A percentile compares a stretch with the other conserved stretches of the same genome.
Evolutionary conservation across 1,140 invertebrate species (phyloP).

Genomic region (Notospermus geniculatus): DNA sequence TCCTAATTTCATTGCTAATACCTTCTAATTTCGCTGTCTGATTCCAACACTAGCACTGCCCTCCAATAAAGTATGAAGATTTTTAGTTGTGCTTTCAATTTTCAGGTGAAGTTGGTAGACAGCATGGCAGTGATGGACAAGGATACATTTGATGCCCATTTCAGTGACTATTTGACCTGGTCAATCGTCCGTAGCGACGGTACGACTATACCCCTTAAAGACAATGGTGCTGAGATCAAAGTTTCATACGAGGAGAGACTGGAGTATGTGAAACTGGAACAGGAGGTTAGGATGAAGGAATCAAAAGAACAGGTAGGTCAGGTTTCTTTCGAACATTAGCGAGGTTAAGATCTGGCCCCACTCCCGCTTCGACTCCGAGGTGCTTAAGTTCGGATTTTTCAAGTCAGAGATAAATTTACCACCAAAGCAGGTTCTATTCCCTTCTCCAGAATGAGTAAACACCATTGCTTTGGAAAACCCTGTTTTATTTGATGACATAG

Average conservation of each 20-base stretch:
- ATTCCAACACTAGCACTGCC: no score
- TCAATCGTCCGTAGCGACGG: slow-evolving; percentile 49
- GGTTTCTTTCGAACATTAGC: not conserved
- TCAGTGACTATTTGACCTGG: slow-evolving; percentile 40
- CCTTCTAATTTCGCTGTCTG: no score
- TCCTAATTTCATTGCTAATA: no score
- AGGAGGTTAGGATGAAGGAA: slow-evolving; percentile 46
- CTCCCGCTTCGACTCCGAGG: no score
- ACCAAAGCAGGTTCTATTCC: no score
- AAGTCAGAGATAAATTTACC: no score
- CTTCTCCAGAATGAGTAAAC: no score
- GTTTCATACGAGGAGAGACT: slow-evolving; percentile 44
- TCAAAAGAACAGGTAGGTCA: slow-evolving; percentile 44
- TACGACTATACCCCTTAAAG: slow-evolving; percentile 30
- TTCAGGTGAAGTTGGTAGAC: slow-evolving; percentile 47
- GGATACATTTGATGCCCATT: slow-evolving; percentile 34
- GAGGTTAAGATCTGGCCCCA: no score
- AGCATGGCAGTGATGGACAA: slow-evolving; percentile 43
- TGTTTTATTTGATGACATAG: no score
- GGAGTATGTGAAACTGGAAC: slow-evolving; percentile 44
- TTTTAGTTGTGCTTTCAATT: not conserved
- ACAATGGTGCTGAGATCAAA: slow-evolving; percentile 38
- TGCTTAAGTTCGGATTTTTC: no score
- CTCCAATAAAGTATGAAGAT: no score
- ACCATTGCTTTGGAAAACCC: no score